Evolutionary conservation across 2,888 invertebrate species (phyloP).

Genomic region (Dryococelus australis): DNA sequence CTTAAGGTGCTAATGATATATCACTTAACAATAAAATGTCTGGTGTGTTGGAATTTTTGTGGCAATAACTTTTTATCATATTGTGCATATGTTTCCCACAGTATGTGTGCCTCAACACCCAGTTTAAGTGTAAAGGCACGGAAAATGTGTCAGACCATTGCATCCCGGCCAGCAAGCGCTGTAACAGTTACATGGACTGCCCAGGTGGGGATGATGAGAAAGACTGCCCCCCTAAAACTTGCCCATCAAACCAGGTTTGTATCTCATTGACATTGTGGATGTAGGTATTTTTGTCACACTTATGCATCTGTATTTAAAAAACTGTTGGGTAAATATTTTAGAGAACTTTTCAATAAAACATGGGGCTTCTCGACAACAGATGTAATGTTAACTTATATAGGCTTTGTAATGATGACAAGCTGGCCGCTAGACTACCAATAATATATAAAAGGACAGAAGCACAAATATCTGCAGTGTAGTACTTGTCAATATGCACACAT

Average conservation of each 20-base stretch:
- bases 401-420: too few species aligned
- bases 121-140: slow-evolving; percentile 74
- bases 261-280: neutral
- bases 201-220: slow-evolving; percentile 74
- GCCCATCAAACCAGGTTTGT: slow-evolving; percentile 67
- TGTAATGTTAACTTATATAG: too few species aligned
- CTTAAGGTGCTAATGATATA: too few species aligned
- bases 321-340: neutral
- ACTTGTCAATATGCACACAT: too few species aligned
- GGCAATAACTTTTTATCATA: neutral
- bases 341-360: too few species aligned
- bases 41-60: neutral
- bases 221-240: slow-evolving; percentile 73
- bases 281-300: neutral
- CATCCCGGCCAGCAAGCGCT: slow-evolving; percentile 68
- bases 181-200: slow-evolving; percentile 77
- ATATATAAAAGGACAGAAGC: too few species aligned
- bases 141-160: slow-evolving; percentile 67
- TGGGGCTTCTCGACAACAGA: too few species aligned
- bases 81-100: slow-evolving; percentile 50
- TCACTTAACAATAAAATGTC: too few species aligned
- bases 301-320: neutral
- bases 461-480: too few species aligned
- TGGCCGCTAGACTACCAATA: too few species aligned
- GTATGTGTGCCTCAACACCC: slow-evolving; percentile 74